Conservation (phyloP, 1,140 invertebrate genomes). For the Psilanteris sp. region DNA sequence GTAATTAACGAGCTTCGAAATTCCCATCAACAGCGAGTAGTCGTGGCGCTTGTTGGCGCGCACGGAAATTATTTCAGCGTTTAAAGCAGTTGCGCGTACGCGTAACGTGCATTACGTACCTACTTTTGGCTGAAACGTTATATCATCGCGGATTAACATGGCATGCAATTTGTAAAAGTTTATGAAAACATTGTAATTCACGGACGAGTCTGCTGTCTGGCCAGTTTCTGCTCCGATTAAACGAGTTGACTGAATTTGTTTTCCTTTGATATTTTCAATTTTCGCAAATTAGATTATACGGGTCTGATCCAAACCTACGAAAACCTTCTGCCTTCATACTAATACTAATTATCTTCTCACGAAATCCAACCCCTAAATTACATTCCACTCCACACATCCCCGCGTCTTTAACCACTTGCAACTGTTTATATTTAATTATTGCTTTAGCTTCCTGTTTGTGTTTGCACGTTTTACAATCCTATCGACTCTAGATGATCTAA, state of each 20-base stretch:
- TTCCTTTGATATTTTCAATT: conserved; percentile 68
- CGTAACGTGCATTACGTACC: conserved; percentile 29
- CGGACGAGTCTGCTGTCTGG: conserved; percentile 20
- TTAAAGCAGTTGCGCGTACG: conserved; percentile 30
- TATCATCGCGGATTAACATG: conserved; percentile 54
- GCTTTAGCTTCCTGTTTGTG: conserved; percentile 8
- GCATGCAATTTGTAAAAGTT: conserved; percentile 53
- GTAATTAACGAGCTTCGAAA: conserved; percentile 58
- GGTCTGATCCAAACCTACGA: not conserved
- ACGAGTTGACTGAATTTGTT: conserved; percentile 42
- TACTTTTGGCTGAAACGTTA: conserved; percentile 41
- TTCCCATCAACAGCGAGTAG: conserved; percentile 35
- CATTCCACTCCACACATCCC: not conserved
- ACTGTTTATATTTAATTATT: conserved; percentile 59
- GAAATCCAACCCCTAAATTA: conserved; percentile 28
- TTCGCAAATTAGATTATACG: conserved; percentile 61
- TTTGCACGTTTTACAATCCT: conserved; percentile 22
- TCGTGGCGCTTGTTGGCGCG: conserved; percentile 10
- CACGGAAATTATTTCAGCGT: conserved; percentile 34
- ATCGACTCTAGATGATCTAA: not conserved
- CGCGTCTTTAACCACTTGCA: conserved; percentile 27
- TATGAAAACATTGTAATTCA: conserved; percentile 62
- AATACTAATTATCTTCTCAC: conserved; percentile 34
- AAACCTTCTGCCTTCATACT: conserved; percentile 1
- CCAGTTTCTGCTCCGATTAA: conserved; percentile 30